Conservation (phyloP, 2,888 invertebrate genomes). For the Periphyllus acericola region DNA sequence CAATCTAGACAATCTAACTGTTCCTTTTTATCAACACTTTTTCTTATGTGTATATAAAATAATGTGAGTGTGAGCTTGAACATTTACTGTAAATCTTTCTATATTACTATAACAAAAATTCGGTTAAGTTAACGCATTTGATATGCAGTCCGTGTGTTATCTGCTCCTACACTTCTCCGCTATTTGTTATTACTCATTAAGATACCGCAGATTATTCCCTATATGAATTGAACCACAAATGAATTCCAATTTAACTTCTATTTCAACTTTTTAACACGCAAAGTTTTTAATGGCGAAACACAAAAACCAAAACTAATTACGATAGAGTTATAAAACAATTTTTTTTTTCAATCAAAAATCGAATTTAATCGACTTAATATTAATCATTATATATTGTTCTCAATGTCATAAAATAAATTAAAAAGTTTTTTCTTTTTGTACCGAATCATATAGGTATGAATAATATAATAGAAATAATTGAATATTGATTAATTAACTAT, state of each 20-base stretch:
- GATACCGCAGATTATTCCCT: background rate
- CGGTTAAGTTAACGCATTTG: constrained; percentile 18
- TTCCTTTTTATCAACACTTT: background rate
- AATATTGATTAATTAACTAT: background rate
- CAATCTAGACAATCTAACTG: background rate
- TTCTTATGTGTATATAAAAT: constrained; percentile 17
- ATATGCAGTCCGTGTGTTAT: background rate
- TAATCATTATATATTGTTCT: background rate
- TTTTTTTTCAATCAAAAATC: background rate
- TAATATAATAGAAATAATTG: background rate
- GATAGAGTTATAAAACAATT: background rate
- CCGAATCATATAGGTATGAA: background rate
- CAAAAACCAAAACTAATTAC: background rate
- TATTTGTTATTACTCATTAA: background rate
- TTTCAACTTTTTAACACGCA: background rate
- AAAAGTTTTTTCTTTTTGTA: background rate
- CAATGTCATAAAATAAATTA: background rate
- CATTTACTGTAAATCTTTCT: constrained; percentile 9
- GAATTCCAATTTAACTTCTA: background rate
- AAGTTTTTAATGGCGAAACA: background rate
- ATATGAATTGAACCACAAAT: background rate
- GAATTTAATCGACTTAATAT: background rate
- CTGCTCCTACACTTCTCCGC: background rate
- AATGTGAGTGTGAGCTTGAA: background rate
- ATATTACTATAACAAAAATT: background rate